These are phyloP conservation scores for Anseranas semipalmata DNA, from an alignment of 2,113 vertebrate genomes.

Conservation along the genomic window DNA sequence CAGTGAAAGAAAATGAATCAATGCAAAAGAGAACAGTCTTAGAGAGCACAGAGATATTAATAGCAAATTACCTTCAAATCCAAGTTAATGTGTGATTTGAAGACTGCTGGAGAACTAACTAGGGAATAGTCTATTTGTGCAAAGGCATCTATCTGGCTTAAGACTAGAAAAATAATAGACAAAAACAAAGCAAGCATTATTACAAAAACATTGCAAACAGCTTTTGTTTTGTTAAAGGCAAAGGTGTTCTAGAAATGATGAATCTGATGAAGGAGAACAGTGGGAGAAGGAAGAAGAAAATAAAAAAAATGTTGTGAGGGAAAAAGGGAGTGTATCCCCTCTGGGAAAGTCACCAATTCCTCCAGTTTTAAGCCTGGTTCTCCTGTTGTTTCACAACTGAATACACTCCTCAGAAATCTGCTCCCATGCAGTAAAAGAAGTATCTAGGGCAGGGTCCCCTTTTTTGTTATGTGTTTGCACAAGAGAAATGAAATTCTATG, in stretches of 20 bases:
- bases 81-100: slow-evolving; percentile 68
- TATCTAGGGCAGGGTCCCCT: accelerated
- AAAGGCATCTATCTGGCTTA: slow-evolving; percentile 70
- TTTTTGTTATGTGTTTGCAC: neutral
- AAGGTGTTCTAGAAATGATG: neutral
- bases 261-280: neutral
- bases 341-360: neutral
- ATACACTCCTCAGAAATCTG: neutral
- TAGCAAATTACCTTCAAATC: slow-evolving; percentile 74
- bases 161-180: slow-evolving; percentile 48
- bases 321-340: neutral
- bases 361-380: neutral
- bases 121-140: slow-evolving; percentile 73
- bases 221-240: neutral
- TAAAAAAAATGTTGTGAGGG: neutral
- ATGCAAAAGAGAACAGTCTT: neutral
- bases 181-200: slow-evolving; percentile 24
- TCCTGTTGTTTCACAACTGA: neutral
- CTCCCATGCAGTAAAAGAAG: neutral
- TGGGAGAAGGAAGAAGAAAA: neutral
- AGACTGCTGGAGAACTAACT: slow-evolving; percentile 60
- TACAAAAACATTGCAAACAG: neutral
- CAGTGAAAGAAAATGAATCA: neutral
- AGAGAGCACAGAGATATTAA: slow-evolving; percentile 8
- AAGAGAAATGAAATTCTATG: neutral